Conservation (phyloP, 1,140 invertebrate species). For the Aleiodes sp. region DNA sequence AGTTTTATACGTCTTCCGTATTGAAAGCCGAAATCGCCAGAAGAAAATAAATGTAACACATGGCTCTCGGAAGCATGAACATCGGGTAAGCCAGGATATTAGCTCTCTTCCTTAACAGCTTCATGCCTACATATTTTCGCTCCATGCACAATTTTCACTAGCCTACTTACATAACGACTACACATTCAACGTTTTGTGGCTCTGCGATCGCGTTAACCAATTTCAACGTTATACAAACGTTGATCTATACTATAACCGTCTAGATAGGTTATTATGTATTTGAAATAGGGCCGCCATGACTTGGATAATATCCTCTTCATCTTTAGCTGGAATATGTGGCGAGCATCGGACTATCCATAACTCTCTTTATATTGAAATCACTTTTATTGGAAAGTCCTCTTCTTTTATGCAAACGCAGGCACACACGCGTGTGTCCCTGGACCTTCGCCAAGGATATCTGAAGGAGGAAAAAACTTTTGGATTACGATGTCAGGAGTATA, state of each 20-base stretch:
- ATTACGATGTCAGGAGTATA: constrained; percentile 14
- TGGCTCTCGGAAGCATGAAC: too few relatives aligned
- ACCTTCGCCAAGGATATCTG: constrained; percentile 19
- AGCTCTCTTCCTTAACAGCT: constrained; percentile 42
- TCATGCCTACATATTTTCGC: constrained; percentile 31
- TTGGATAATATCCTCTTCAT: too few relatives aligned
- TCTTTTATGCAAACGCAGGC: constrained; percentile 29
- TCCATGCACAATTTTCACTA: neutral
- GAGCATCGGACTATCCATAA: neutral
- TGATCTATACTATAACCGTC: neutral
- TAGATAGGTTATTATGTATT: constrained; percentile 23
- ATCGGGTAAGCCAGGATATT: constrained; percentile 46
- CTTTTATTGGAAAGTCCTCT: constrained; percentile 46
- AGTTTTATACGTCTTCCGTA: too few relatives aligned
- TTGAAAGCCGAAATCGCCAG: too few relatives aligned
- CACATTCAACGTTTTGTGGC: neutral
- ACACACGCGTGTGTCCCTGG: constrained; percentile 31
- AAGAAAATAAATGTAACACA: too few relatives aligned
- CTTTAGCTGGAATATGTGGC: too few relatives aligned
- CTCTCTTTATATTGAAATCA: neutral
- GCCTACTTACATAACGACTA: neutral
- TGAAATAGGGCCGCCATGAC: constrained; percentile 43
- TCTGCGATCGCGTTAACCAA: constrained; percentile 26
- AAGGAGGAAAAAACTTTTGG: constrained; percentile 2
- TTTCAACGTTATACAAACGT: neutral